Percentiles rank a stretch among this genome's conserved stretches.
Conservation (phyloP, 2,797 vertebrate genomes). For the Natrix natrix region DNA sequence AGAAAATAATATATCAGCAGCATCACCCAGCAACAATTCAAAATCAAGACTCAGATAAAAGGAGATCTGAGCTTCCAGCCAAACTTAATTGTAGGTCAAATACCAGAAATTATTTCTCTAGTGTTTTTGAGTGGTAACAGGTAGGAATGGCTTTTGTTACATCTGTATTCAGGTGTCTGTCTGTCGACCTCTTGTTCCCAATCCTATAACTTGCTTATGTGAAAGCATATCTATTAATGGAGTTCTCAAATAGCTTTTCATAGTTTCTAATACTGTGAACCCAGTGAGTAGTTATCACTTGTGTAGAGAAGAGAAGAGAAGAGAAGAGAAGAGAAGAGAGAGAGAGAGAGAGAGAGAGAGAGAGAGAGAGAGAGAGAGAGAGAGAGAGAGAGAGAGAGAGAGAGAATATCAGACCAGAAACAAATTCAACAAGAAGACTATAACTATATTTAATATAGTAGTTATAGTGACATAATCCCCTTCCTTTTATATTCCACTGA, state of each 20-base stretch:
- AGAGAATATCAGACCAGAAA: neutral
- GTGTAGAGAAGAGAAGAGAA: neutral
- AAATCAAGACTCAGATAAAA: neutral
- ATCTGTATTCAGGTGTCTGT: neutral
- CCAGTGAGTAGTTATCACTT: neutral
- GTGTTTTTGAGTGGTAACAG: neutral
- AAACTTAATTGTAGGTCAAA: conserved; percentile 1
- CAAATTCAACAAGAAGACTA: neutral
- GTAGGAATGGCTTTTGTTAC: neutral
- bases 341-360: no score
- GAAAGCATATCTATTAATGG: neutral
- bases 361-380: no score
- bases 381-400: neutral
- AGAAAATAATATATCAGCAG: conserved; percentile 22
- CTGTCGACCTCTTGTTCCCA: neutral
- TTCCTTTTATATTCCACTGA: neutral
- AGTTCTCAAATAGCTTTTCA: neutral
- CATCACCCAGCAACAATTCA: conserved; percentile 33
- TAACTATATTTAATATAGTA: neutral
- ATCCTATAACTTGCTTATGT: neutral
- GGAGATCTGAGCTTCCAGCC: conserved; percentile 16
- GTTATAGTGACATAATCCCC: neutral
- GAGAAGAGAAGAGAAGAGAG: no score
- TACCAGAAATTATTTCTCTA: conserved; percentile 6
- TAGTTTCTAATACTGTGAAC: neutral